Evolutionary conservation across 1,140 invertebrate species (phyloP).

Genomic region (Diorhabda elongata): DNA sequence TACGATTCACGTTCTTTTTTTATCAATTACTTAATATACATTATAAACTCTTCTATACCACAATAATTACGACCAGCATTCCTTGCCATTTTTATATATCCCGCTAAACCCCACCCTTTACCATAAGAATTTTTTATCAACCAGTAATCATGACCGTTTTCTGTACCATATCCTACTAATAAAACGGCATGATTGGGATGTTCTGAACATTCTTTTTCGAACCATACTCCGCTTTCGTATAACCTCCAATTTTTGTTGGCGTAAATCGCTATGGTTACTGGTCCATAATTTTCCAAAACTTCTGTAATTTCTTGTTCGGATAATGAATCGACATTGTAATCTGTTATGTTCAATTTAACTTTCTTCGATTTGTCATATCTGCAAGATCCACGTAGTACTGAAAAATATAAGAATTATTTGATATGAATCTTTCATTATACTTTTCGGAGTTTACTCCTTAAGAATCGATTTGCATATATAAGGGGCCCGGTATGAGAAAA

Average conservation of each 20-base stretch:
- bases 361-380: too few species aligned
- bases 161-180: slow-evolving; percentile 75
- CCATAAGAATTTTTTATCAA: slow-evolving; percentile 85
- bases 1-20: too few species aligned
- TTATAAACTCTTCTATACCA: slow-evolving; percentile 62
- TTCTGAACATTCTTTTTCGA: slow-evolving; percentile 43
- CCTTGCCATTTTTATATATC: slow-evolving; percentile 86
- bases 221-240: slow-evolving; percentile 31
- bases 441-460: too few species aligned
- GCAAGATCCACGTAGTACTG: too few species aligned
- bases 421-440: too few species aligned
- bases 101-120: slow-evolving; percentile 74
- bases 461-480: too few species aligned
- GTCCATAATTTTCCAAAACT: slow-evolving; percentile 84
- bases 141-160: slow-evolving; percentile 68
- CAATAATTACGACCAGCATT: slow-evolving; percentile 83
- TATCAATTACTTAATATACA: slow-evolving; percentile 41
- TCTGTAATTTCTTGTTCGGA: slow-evolving; percentile 63
- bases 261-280: slow-evolving; percentile 85
- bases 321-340: too few species aligned
- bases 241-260: slow-evolving; percentile 64
- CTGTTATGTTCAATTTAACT: too few species aligned
- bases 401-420: too few species aligned
- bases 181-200: slow-evolving; percentile 85
- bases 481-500: too few species aligned